Conservation (phyloP, 1,140 invertebrate species). For the Lutraria rhynchaena region DNA sequence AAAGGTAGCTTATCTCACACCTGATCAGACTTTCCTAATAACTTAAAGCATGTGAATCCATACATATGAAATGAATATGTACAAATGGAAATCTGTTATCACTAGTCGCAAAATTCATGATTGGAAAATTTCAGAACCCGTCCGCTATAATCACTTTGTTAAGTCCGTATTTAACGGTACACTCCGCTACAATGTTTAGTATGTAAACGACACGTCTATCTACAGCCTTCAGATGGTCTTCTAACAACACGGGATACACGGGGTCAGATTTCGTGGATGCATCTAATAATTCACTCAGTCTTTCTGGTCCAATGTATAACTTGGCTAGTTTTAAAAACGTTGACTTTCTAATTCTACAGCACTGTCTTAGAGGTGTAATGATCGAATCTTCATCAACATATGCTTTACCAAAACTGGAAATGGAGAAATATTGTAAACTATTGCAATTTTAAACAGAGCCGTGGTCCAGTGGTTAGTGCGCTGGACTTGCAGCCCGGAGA, state of each 20-base stretch:
- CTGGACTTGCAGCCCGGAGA: no score
- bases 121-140: no score
- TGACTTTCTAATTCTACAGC: conserved; percentile 40
- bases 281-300: conserved; percentile 28
- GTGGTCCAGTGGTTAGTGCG: no score
- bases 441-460: no score
- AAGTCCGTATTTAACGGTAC: not conserved
- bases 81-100: no score
- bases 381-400: conserved; percentile 34
- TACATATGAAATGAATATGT: no score
- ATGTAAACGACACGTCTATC: conserved; percentile 35
- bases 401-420: conserved; percentile 49
- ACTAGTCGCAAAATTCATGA: no score
- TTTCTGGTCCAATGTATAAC: conserved; percentile 43
- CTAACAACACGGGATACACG: conserved; percentile 36
- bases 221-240: conserved; percentile 19
- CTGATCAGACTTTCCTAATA: no score
- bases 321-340: conserved; percentile 34
- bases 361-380: conserved; percentile 27
- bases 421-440: no score
- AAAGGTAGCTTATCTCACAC: no score
- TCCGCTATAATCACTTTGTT: no score
- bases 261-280: conserved; percentile 28
- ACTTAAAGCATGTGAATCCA: no score
- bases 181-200: conserved; percentile 19